These are phyloP conservation scores for Myopa tessellatipennis DNA, from an alignment of 2,888 invertebrate species.

Conservation along the genomic window DNA sequence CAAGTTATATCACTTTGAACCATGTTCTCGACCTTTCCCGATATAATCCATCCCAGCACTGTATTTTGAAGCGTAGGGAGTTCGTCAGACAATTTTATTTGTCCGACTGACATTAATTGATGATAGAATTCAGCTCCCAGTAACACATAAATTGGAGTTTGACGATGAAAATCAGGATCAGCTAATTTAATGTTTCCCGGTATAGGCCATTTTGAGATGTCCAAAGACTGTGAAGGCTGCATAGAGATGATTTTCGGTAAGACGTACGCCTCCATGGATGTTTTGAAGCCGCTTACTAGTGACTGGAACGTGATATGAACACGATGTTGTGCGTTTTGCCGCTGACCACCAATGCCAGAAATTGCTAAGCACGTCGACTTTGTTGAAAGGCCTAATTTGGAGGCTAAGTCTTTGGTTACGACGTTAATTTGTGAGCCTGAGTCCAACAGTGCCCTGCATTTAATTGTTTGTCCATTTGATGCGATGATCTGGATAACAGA, in stretches of 20 bases:
- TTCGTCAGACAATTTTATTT: too few relatives aligned
- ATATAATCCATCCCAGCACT: too few relatives aligned
- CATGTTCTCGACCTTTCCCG: too few relatives aligned
- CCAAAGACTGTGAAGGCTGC: neutral
- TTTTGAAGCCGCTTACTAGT: neutral
- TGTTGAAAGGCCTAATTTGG: neutral
- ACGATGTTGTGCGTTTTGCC: neutral
- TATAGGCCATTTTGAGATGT: neutral
- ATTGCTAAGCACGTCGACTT: neutral
- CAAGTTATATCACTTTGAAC: too few relatives aligned
- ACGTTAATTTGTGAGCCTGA: constrained; percentile 11
- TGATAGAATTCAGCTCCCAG: too few relatives aligned
- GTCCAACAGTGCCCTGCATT: neutral
- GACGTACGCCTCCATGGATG: neutral
- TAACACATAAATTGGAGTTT: too few relatives aligned
- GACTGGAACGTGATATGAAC: neutral
- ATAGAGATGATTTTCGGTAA: neutral
- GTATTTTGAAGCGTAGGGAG: too few relatives aligned
- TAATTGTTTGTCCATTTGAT: too few relatives aligned
- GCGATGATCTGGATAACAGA: neutral
- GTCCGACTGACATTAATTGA: too few relatives aligned
- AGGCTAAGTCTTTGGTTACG: neutral
- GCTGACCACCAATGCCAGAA: neutral
- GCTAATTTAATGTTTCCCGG: too few relatives aligned
- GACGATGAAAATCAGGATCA: too few relatives aligned